phyloP scores from a whole-genome alignment of 2,797 vertebrate species.

The Danio choprae region DNA sequence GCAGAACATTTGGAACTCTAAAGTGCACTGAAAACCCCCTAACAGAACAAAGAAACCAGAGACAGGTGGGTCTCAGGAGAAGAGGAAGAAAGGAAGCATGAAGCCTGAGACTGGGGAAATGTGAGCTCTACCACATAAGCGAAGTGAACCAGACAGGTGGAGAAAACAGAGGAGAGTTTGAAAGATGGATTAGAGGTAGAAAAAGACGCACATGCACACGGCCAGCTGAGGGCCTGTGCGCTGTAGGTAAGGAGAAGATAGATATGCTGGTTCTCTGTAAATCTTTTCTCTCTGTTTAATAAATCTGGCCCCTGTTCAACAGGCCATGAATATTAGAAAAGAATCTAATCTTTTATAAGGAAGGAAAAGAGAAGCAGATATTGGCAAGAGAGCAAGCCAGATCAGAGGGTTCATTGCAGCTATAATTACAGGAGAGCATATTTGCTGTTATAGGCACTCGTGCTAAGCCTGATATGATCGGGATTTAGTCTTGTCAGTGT shows the following conservation, averaged over 20 bases:
- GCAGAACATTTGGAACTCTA: slow-evolving; percentile 67
- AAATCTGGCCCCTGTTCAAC: slow-evolving; percentile 42
- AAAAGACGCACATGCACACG: not conserved
- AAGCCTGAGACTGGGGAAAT: slow-evolving; percentile 58
- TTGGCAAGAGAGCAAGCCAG: slow-evolving; percentile 54
- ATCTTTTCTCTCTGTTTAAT: slow-evolving; percentile 32
- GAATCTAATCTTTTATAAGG: slow-evolving; percentile 32
- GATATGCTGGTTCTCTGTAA: slow-evolving; percentile 26
- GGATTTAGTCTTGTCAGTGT: slow-evolving; percentile 62
- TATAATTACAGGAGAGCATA: slow-evolving; percentile 64
- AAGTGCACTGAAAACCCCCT: slow-evolving; percentile 68
- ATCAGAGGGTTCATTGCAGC: slow-evolving; percentile 58
- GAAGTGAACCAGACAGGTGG: slow-evolving; percentile 18
- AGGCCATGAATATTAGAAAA: slow-evolving; percentile 50
- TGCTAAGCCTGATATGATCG: slow-evolving; percentile 61
- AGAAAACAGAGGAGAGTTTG: slow-evolving; percentile 25
- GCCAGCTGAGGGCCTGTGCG: slow-evolving; percentile 27
- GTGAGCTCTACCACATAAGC: slow-evolving; percentile 46
- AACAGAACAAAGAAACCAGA: slow-evolving; percentile 61
- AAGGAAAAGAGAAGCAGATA: slow-evolving; percentile 50
- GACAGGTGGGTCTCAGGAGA: slow-evolving; percentile 40
- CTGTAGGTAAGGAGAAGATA: slow-evolving; percentile 26
- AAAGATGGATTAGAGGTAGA: slow-evolving; percentile 14
- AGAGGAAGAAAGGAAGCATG: slow-evolving; percentile 22
- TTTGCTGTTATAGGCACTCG: slow-evolving; percentile 26